phyloP scores from a whole-genome alignment of 2,888 invertebrate species.

The Troides aeacus region DNA sequence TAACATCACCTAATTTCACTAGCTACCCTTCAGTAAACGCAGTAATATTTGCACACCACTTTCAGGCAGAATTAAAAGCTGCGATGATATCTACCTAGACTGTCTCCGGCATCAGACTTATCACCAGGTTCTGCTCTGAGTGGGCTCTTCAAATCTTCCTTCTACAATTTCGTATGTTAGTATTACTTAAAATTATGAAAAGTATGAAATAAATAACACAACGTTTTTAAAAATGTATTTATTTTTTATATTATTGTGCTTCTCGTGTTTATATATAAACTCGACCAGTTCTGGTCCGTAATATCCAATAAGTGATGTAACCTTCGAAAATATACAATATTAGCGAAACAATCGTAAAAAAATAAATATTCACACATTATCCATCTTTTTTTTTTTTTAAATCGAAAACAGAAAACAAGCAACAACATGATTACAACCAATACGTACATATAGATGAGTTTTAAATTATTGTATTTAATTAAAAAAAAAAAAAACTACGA shows the following conservation, averaged over 20 bases:
- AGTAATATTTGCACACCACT: no score
- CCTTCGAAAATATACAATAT: conserved; percentile 56
- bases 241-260: conserved; percentile 79
- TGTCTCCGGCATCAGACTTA: no score
- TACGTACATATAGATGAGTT: conserved; percentile 25
- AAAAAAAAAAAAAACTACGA: neutral
- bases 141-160: no score
- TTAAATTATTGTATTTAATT: conserved; percentile 8
- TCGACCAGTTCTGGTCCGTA: conserved; percentile 54
- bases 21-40: no score
- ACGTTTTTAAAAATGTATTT: conserved; percentile 72
- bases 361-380: conserved; percentile 62
- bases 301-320: conserved; percentile 64
- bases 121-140: no score
- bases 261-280: conserved; percentile 72
- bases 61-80: no score
- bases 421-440: conserved; percentile 44
- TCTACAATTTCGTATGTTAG: neutral
- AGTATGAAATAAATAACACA: neutral
- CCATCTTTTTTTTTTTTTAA: conserved; percentile 35
- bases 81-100: no score
- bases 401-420: conserved; percentile 47
- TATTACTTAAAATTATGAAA: neutral
- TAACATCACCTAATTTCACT: no score
- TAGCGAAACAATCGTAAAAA: conserved; percentile 55